Evolutionary conservation across 1,140 invertebrate species (phyloP), one percentile per base, ranked within the genome.

Genomic region (Wiebesia pumilae): DNA sequence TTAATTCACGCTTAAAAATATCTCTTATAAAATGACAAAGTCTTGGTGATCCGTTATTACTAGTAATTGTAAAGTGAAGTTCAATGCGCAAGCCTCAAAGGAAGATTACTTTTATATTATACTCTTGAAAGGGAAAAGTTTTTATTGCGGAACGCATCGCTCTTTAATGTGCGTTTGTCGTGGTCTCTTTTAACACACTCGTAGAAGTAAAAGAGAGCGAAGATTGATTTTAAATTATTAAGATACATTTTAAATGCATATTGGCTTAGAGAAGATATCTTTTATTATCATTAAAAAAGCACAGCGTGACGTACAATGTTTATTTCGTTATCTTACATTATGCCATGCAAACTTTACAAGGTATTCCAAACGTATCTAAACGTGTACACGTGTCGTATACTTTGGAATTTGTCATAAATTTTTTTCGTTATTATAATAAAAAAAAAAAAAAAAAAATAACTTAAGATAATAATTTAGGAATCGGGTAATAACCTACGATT

Each of bases 151-250:
- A 38, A 38, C 21, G 27, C 24, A 77, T 43, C 24, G 21, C 19
- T 9, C 75, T 84, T 65, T 84, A 38, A 83, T 83, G 27, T 84
- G 21, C 54, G 24, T 24, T 40, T 43, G 14, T 65, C 27, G 78
- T n/a, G 62, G 35, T 73, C 35, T 35, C 16, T 58, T 58, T 83
- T 77, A 67, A n/a, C n/a, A 19, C 65, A 38, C 21, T 81, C 77
- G 12, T 51, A 54, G 30, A 69, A 33, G 9, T 65, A 71, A 10
- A 65, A n/a, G 24, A 82, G 9, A 30, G 38, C 0, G 14, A 40
- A 24, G 12, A 71, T 69, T 47, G 38, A 82, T 71, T 69, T 19
- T 24, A 82, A 69, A 33, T 47, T 19, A 47, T 40, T n/a, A 81
- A 35, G 4, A 69, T 7, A 3, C 69, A 43, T 65, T 16, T 43